phyloP scores from a whole-genome alignment of 2,888 invertebrate species.

The Rapana venosa region DNA sequence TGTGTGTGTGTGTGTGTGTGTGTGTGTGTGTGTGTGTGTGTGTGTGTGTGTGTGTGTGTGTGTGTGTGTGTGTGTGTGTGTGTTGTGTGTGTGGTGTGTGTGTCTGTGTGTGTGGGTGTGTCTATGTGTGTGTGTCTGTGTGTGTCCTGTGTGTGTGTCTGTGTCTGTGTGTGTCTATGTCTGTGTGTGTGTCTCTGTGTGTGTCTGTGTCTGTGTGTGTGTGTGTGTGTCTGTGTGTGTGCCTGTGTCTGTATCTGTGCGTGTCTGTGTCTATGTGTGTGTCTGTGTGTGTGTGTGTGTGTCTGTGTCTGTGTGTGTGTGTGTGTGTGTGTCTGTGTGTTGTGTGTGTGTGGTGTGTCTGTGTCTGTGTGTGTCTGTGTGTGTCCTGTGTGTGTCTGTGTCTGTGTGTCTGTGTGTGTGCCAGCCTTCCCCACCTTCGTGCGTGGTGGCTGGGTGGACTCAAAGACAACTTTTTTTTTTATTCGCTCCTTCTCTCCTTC shows the following conservation, averaged over 20 bases:
- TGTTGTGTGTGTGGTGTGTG: background rate
- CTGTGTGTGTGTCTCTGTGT: background rate
- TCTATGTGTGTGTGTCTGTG: background rate
- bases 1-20: background rate
- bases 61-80: background rate
- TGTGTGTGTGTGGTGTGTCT: background rate
- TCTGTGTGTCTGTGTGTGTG: no score
- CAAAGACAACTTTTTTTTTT: background rate
- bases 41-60: constrained; percentile 9
- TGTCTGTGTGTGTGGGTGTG: background rate
- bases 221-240: background rate
- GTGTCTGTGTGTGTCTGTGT: background rate
- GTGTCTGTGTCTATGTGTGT: background rate
- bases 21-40: background rate
- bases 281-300: background rate
- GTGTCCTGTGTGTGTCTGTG: no score
- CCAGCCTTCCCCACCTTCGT: background rate
- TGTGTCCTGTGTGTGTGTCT: background rate
- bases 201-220: background rate
- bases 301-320: background rate
- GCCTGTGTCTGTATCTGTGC: background rate
- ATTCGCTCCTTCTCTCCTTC: background rate
- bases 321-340: background rate
- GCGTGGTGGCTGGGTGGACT: background rate
- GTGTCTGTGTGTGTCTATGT: background rate